A percentile compares a stretch with the other conserved stretches of the same genome.
Conservation (phyloP, 1,140 invertebrate genomes). For the Ceratitis capitata region DNA sequence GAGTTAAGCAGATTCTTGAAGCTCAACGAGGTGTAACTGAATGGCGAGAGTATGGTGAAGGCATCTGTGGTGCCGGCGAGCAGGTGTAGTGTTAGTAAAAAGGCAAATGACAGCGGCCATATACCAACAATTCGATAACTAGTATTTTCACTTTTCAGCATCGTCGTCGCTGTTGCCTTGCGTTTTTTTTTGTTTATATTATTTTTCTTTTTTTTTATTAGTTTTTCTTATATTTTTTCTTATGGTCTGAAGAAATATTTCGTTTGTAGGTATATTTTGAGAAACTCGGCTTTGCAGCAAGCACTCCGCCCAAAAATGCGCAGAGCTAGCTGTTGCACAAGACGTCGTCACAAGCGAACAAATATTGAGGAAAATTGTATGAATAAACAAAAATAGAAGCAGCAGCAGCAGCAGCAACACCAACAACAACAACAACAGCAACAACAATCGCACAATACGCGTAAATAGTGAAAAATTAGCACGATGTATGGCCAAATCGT, state of each 20-base stretch:
- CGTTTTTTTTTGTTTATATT: neutral
- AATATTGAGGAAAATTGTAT: neutral
- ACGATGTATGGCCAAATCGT: neutral
- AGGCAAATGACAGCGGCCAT: slow-evolving; percentile 37
- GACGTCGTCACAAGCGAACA: neutral
- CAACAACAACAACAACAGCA: no score
- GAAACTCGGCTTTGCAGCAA: neutral
- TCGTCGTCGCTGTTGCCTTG: neutral
- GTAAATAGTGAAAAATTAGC: slow-evolving; percentile 3
- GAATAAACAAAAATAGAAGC: neutral
- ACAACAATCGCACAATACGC: neutral
- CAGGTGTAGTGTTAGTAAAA: slow-evolving; percentile 32
- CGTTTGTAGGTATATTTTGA: neutral
- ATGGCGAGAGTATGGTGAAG: slow-evolving; percentile 61
- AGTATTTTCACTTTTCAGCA: slow-evolving; percentile 38
- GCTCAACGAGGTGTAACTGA: slow-evolving; percentile 60
- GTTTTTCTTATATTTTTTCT: no score
- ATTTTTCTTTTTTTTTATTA: no score
- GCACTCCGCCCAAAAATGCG: neutral
- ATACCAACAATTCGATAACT: slow-evolving; percentile 33
- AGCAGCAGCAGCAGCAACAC: no score
- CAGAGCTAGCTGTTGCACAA: slow-evolving; percentile 4
- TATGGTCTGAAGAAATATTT: neutral
- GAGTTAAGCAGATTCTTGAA: slow-evolving; percentile 63
- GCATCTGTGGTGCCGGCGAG: slow-evolving; percentile 47